These are phyloP conservation scores for Petaurus breviceps DNA, from an alignment of 2,113 vertebrate genomes.

Conservation along the genomic window DNA sequence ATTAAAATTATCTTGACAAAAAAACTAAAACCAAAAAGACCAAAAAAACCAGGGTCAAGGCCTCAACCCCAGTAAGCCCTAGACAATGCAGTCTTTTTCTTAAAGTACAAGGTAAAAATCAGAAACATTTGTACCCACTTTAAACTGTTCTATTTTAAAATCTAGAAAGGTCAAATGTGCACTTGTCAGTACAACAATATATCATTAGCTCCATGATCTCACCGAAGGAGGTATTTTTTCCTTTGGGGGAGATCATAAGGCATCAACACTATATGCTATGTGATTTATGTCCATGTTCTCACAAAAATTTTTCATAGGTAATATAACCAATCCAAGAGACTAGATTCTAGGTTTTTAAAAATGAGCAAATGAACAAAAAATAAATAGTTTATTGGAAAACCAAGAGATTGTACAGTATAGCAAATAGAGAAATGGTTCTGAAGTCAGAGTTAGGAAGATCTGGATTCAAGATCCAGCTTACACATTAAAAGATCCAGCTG, in stretches of 20 bases:
- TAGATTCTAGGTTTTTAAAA: not conserved
- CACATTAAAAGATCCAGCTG: not conserved
- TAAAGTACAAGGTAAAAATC: slow-evolving; percentile 13
- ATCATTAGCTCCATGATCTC: not conserved
- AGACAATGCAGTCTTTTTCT: not conserved
- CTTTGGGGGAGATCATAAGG: not conserved
- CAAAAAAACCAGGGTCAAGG: not conserved
- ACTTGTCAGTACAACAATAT: not conserved
- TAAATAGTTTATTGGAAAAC: not conserved
- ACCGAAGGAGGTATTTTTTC: not conserved
- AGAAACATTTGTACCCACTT: not conserved
- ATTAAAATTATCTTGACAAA: slow-evolving; percentile 10
- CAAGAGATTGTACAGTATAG: not conserved
- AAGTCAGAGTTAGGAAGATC: not conserved
- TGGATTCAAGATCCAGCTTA: not conserved
- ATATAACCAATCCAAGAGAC: not conserved
- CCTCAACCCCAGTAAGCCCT: not conserved
- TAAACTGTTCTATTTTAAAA: slow-evolving; percentile 43
- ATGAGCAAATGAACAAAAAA: not conserved
- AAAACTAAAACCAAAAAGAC: not conserved
- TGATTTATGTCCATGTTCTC: not conserved
- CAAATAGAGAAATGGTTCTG: not conserved
- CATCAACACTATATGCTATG: not conserved
- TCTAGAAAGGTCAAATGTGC: not conserved
- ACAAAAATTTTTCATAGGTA: not conserved